Percentiles rank a stretch among this genome's conserved stretches.
phyloP scores from a whole-genome alignment of 2,888 invertebrate species.

The Microplitis manilae region DNA sequence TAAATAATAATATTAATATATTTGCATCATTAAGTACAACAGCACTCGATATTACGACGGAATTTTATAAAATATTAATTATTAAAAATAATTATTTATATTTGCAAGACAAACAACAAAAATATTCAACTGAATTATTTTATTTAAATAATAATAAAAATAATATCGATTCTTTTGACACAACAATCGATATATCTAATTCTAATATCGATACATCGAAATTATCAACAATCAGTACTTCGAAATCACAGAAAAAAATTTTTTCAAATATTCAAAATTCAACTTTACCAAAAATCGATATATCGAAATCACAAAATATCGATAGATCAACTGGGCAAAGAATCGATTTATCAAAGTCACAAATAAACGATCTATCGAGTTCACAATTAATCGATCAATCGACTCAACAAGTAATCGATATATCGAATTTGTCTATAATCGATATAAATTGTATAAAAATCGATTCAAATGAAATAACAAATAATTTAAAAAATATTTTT shows the following conservation, averaged over 20 bases:
- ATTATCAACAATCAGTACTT: not conserved
- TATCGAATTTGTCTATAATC: not conserved
- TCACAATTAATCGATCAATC: not conserved
- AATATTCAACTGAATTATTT: conserved; percentile 50
- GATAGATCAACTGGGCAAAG: not conserved
- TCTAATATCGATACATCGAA: not conserved
- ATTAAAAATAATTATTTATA: conserved; percentile 51
- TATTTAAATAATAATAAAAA: conserved; percentile 35
- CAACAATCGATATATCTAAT: not conserved
- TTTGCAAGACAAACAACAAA: conserved; percentile 58
- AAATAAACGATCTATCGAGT: not conserved
- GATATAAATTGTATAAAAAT: not conserved
- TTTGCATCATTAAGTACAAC: conserved; percentile 57
- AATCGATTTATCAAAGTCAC: not conserved
- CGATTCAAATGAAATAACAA: not conserved
- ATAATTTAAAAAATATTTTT: not conserved
- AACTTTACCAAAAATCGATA: not conserved
- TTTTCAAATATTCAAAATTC: too few species aligned
- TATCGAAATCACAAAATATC: not conserved
- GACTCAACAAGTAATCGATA: not conserved
- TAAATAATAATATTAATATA: conserved; percentile 43
- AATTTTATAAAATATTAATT: conserved; percentile 57
- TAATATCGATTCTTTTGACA: not conserved
- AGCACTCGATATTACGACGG: conserved; percentile 59
- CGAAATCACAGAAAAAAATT: not conserved